phyloP scores from a whole-genome alignment of 1,140 invertebrate species.

The Formica exsecta region DNA sequence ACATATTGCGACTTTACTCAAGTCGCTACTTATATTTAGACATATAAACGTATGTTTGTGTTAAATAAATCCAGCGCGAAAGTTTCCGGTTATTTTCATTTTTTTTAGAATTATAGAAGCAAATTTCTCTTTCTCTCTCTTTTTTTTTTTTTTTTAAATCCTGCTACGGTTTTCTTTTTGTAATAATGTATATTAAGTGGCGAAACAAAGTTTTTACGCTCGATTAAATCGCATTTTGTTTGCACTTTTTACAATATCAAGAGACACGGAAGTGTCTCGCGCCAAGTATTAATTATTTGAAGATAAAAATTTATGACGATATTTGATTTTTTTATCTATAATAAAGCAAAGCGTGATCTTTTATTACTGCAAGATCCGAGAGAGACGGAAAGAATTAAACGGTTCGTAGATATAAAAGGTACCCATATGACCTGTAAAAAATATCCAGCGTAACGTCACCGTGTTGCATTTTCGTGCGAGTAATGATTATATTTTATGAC shows the following conservation, averaged over 20 bases:
- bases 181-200: not conserved
- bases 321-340: slow-evolving; percentile 7
- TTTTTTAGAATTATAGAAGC: not conserved
- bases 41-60: too few relatives aligned
- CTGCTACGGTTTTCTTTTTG: not conserved
- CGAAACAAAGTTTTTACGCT: not conserved
- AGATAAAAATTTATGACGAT: not conserved
- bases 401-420: slow-evolving; percentile 52
- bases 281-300: too few relatives aligned
- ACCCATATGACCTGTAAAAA: slow-evolving; percentile 68
- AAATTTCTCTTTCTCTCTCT: not conserved
- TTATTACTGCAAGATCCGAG: not conserved
- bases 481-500: slow-evolving; percentile 67
- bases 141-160: not conserved
- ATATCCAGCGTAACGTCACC: slow-evolving; percentile 49
- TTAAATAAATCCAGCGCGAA: not conserved
- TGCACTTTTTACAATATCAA: not conserved
- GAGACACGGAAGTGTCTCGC: too few relatives aligned
- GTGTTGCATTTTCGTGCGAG: not conserved
- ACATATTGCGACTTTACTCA: not conserved
- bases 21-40: not conserved
- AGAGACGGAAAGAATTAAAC: slow-evolving; percentile 65
- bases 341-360: not conserved
- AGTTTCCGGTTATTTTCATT: not conserved
- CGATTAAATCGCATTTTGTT: not conserved